Evolutionary conservation across 2,888 invertebrate genomes (phyloP).

Genomic region (Copidosoma aretas): DNA sequence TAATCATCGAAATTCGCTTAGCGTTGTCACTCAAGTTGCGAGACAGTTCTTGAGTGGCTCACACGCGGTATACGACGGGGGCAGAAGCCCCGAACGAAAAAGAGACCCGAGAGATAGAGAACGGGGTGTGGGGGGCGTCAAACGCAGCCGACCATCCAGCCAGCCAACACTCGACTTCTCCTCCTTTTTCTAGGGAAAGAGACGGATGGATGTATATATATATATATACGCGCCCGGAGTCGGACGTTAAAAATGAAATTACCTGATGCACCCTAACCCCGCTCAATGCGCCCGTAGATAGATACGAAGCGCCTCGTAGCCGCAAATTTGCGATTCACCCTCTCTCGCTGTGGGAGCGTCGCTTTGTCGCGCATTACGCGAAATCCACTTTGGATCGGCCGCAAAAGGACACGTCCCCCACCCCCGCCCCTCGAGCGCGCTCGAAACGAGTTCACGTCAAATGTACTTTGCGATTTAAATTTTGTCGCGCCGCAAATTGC

Average conservation of each 20-base stretch:
- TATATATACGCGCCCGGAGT: no score
- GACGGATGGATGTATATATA: no score
- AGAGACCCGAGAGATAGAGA: not conserved
- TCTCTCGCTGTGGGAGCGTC: conserved; percentile 36
- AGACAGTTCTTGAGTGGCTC: conserved; percentile 29
- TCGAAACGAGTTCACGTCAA: conserved; percentile 42
- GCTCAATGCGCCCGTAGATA: no score
- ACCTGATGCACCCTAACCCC: conserved; percentile 40
- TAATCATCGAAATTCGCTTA: conserved; percentile 39
- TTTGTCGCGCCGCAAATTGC: conserved; percentile 61
- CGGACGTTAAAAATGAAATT: conserved; percentile 58
- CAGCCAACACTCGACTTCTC: no score
- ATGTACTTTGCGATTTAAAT: conserved; percentile 62
- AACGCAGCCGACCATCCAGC: conserved; percentile 15
- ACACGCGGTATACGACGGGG: conserved; percentile 5
- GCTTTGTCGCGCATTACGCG: conserved; percentile 48
- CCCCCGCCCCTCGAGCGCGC: conserved; percentile 31
- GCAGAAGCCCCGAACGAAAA: not conserved
- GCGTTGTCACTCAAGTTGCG: conserved; percentile 33
- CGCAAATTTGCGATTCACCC: conserved; percentile 61
- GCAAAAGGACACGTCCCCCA: conserved; percentile 54
- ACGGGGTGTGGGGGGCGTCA: conserved; percentile 23
- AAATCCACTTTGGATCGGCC: conserved; percentile 57
- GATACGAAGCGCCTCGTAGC: conserved; percentile 27
- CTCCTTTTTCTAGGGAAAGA: no score